Percentiles rank a stretch among this genome's conserved stretches.
These are phyloP conservation scores for Lucilia cuprina DNA, from an alignment of 1,140 invertebrate genomes.

Conservation along the genomic window DNA sequence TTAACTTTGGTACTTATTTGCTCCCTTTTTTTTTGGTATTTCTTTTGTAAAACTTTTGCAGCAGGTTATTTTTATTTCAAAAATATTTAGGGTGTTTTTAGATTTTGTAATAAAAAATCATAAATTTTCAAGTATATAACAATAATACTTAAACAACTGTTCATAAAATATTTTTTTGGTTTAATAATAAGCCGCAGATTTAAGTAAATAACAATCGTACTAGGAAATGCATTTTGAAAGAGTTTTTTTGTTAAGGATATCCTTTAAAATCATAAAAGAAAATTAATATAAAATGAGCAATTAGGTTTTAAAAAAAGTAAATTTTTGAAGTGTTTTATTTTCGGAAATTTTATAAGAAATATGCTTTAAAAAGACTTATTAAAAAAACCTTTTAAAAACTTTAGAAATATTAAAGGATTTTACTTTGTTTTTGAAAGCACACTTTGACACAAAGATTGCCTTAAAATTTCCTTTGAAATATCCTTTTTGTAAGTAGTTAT, in stretches of 20 bases:
- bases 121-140: neutral
- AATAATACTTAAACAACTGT: slow-evolving; percentile 1
- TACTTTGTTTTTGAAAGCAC: too few species aligned
- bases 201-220: too few species aligned
- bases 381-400: too few species aligned
- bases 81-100: neutral
- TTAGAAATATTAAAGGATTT: too few species aligned
- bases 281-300: neutral
- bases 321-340: neutral
- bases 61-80: neutral
- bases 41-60: neutral
- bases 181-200: neutral
- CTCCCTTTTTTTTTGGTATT: too few species aligned
- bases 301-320: neutral
- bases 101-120: neutral
- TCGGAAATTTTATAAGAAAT: too few species aligned
- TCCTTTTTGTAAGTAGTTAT: neutral
- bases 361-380: too few species aligned
- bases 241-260: neutral
- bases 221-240: neutral
- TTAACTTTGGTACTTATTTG: too few species aligned
- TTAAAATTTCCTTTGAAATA: neutral
- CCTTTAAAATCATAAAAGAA: neutral
- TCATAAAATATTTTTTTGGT: neutral
- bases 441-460: too few species aligned